These are phyloP conservation scores for Chloroceryle amazona DNA, from an alignment of 2,797 vertebrate species.

Conservation along the genomic window DNA sequence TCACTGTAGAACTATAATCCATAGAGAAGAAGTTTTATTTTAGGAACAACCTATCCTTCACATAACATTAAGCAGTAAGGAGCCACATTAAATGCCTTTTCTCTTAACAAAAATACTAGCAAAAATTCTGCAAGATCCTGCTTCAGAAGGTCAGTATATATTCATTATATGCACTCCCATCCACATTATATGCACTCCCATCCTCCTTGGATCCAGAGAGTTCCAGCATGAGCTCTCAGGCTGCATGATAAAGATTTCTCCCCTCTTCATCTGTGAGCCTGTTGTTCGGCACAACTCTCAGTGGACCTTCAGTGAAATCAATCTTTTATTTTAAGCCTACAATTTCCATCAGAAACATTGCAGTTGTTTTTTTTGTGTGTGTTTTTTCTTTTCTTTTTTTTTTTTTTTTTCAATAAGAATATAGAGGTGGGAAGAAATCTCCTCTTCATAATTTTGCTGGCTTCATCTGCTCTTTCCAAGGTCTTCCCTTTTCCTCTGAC, in stretches of 20 bases:
- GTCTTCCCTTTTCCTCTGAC: background rate
- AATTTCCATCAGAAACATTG: background rate
- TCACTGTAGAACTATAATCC: background rate
- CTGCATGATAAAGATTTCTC: conserved; percentile 27
- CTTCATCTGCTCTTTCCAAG: background rate
- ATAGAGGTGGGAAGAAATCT: background rate
- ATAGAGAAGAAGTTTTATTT: background rate
- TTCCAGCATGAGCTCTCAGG: background rate
- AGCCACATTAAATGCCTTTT: background rate
- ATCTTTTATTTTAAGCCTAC: conserved; percentile 21
- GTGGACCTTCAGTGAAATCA: background rate
- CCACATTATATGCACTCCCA: background rate
- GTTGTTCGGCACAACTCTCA: conserved; percentile 32
- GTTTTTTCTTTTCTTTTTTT: background rate
- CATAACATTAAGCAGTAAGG: background rate
- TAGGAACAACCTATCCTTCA: background rate
- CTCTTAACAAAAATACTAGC: background rate
- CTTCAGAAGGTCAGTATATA: conserved; percentile 31
- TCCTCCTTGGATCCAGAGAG: background rate
- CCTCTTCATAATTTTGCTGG: background rate
- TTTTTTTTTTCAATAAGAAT: background rate
- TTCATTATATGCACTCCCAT: background rate
- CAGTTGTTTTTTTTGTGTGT: background rate
- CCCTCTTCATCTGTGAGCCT: conserved; percentile 19
- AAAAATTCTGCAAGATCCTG: background rate